Evolutionary conservation across 1,140 invertebrate genomes (phyloP), one percentile per base, ranked within the genome.

Genomic region (Lucilia cuprina): DNA sequence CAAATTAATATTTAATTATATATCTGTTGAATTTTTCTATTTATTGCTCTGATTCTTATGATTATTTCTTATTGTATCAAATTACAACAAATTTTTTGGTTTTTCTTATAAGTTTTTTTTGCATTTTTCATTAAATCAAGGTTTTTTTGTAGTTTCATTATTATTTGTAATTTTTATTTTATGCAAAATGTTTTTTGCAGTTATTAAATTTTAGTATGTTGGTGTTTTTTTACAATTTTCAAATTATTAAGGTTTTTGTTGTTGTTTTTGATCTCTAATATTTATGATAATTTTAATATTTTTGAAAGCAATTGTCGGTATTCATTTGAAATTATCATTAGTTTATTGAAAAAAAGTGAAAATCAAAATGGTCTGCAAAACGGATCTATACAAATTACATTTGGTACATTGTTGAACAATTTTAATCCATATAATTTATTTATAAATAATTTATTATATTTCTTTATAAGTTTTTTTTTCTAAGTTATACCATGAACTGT

Each of bases 41-140:
- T 70, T 70, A 70, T 70, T 70, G 65, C 65, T 70, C 65, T 70
- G 65, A 70, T 70, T 70, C 65, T 70, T 70, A 12, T 70, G 65
- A 25, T 21, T 21, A 70, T 70, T 70, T 70, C 9, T 70, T 70
- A 12, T 70, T 12, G 19, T 70, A 21, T 70, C 50, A 55, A n/a
- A 55, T 55, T 55, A 5, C 50, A 55, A 30, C 25, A 30, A 30
- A 55, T 55, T 55, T n/a, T 55, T 70, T 21, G 21, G 65, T 70
- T 70, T n/a, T 70, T 70, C 8, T 70, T 21, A 70, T 21, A 21
- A 5, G 65, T 70, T 70, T 70, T 70, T 70, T 70, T 21, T 70
- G 7, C 10, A 9, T 19, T 70, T 70, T 55, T 55, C 50, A 17
- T 0, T 13, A 60, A 60, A 17, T 60, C 65, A 70, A 70, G 65